Base-by-base conservation (phyloP, 2,888 invertebrate species). In the Latheticus oryzae region DNA sequence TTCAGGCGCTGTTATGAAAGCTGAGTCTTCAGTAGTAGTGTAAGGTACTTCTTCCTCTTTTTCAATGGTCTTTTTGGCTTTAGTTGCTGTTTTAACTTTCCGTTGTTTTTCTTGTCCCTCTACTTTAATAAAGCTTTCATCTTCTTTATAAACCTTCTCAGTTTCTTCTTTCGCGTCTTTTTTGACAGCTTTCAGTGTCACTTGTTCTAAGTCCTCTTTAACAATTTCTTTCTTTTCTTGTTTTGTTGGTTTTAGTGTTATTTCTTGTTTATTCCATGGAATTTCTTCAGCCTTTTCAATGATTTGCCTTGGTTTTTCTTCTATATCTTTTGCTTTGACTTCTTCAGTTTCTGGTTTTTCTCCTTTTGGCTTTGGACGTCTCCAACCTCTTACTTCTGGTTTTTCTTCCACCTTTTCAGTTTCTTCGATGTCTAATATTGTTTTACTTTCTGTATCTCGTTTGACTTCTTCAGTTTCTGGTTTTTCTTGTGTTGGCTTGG, bases 231-330 rank as follows among this genome's bases (percentile, higher is more conserved):
- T 60, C 80, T 76, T 78, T 58, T 80, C 73, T 9, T 65, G 66
- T 48, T 70, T 74, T 1, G 79, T 70, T 59, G 73, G 77, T 61
- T 83, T 85, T 8, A 85, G 68, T 23, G 72, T 76, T 12, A 84
- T 79, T 55, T 82, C 80, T 76, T 89, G 86, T 69, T 88, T 84
- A 5, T 84, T 89, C 85, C 85, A 85, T n/a, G 84, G 83, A 60
- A 58, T 30, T 17, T 52, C 60, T 56, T 60, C 56, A 16, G 53
- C 26, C 48, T 43, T 43, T 43, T 53, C 59, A 32, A 35, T 16
- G 3, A 9, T 15, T 30, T 50, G 38, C 30, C 35, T 58, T 35
- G 23, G 26, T 35, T 30, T 60, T 8, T 19, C 21, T 38, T 42
- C 5, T 43, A 21, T 12, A 35, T 37, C 16, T 52, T 30, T 7